Evolutionary conservation across 2,113 vertebrate genomes (phyloP), one percentile per base, ranked within the genome.

Genomic region (Podocnemis expansa): DNA sequence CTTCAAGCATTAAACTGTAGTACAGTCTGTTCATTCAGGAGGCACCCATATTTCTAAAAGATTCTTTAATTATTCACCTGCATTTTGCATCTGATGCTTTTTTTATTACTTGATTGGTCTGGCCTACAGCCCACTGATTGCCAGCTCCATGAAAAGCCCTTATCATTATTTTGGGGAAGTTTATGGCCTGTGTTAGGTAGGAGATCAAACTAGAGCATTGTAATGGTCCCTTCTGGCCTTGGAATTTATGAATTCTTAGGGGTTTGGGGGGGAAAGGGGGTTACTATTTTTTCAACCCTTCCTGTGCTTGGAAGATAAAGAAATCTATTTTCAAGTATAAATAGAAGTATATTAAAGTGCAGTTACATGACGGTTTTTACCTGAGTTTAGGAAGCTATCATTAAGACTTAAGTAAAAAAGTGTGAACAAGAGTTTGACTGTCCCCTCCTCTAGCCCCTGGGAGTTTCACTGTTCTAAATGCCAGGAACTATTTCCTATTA

Each of bases 61-160:
- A 76, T 76, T 45, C 73, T 45, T 76, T 76, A 76, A 76, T 45
- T 5, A 19, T 43, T 83, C 56, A 12, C 13, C 19, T 81, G 8
- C 6, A 80, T 83, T 89, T 95, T 88, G 45, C 29, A 82, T 47
- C 85, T 70, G 3, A 55, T 4, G 56, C 87, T 45, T 41, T 70
- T 85, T 54, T 76, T 79, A 21, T 87, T 41, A 9, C 80, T 82
- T 93, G 29, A 38, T 22, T 38, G 16, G 16, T 41, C 93, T 91
- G 22, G 41, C 60, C 49, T 96, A 89, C 95, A 85, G 88, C 84
- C 89, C 84, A 67, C 75, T 94, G 89, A 96, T 95, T 95, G 93
- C 82, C 80, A 85, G 47, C 84, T 93, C 84, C 88, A 90, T 67
- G 84, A 87, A 87, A 90, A 91, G 94, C 91, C 91, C 80, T 49